Conservation (phyloP, 2,888 invertebrate species). For the Nebria brevicollis region DNA sequence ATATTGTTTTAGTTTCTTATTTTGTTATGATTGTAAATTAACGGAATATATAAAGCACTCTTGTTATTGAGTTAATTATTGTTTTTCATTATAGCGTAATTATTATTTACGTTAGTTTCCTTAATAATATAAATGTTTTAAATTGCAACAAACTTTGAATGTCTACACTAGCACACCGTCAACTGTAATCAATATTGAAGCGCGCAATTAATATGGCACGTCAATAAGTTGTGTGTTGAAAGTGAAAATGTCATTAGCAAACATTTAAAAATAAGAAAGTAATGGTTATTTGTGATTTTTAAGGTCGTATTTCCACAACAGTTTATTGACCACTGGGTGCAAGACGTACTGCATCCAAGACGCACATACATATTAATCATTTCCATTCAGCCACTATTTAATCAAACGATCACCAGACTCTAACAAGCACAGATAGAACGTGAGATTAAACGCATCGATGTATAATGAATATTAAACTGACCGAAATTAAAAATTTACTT, state of each 20-base stretch:
- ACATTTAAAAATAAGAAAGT: not conserved
- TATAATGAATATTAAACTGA: slow-evolving; percentile 35
- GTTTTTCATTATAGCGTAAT: too few relatives aligned
- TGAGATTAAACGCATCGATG: slow-evolving; percentile 32
- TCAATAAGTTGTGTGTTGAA: not conserved
- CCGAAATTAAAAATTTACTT: slow-evolving; percentile 37
- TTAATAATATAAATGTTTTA: not conserved
- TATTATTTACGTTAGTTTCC: too few relatives aligned
- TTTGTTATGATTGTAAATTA: too few relatives aligned
- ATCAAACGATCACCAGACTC: not conserved
- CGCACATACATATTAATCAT: slow-evolving; percentile 2
- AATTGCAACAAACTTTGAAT: not conserved
- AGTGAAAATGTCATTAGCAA: slow-evolving; percentile 1
- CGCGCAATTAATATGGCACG: not conserved
- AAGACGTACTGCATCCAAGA: not conserved
- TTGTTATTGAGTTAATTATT: too few relatives aligned
- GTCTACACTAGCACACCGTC: not conserved
- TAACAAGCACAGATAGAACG: slow-evolving; percentile 38
- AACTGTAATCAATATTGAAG: not conserved
- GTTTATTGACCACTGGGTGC: slow-evolving; percentile 8
- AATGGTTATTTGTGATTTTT: not conserved
- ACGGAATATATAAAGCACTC: too few relatives aligned
- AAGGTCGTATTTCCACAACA: not conserved
- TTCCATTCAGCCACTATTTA: not conserved
- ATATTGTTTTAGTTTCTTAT: too few relatives aligned